Conservation (phyloP, 1,140 invertebrate species). For the Tetramorium alpestre region DNA sequence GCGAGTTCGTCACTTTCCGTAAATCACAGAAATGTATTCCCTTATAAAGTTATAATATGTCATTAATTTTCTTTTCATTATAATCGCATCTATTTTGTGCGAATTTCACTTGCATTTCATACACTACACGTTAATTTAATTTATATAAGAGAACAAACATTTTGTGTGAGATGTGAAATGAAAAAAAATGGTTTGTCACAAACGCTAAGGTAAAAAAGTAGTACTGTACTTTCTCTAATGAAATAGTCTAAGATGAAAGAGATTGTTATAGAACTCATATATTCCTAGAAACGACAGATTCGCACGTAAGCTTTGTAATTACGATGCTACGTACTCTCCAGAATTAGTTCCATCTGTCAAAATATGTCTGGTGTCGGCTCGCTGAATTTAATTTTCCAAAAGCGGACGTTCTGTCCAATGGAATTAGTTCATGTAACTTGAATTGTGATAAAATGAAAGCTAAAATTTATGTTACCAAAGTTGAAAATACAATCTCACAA, state of each 20-base stretch:
- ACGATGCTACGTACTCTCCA: slow-evolving; percentile 34
- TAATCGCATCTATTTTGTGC: background rate
- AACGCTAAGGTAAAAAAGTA: background rate
- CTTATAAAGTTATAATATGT: background rate
- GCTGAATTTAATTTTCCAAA: slow-evolving; percentile 43
- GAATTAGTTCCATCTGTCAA: slow-evolving; percentile 45
- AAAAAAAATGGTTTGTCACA: slow-evolving; percentile 1
- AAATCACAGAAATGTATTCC: slow-evolving; percentile 15
- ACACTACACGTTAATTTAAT: background rate
- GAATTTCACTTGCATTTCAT: background rate
- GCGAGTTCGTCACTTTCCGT: slow-evolving; percentile 19
- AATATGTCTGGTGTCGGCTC: slow-evolving; percentile 23
- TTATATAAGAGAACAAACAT: background rate
- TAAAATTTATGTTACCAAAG: slow-evolving; percentile 1
- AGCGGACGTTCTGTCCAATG: background rate
- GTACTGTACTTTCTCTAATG: too few relatives aligned
- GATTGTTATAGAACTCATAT: slow-evolving; percentile 3
- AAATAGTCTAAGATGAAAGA: slow-evolving; percentile 21
- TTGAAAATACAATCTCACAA: background rate
- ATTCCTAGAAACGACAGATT: slow-evolving; percentile 20
- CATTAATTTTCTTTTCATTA: background rate
- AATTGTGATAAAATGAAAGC: background rate
- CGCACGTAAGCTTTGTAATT: slow-evolving; percentile 33
- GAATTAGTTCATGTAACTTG: slow-evolving; percentile 22
- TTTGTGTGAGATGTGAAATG: background rate